phyloP scores from a whole-genome alignment of 2,797 vertebrate genomes.

The Lagorchestes hirsutus region DNA sequence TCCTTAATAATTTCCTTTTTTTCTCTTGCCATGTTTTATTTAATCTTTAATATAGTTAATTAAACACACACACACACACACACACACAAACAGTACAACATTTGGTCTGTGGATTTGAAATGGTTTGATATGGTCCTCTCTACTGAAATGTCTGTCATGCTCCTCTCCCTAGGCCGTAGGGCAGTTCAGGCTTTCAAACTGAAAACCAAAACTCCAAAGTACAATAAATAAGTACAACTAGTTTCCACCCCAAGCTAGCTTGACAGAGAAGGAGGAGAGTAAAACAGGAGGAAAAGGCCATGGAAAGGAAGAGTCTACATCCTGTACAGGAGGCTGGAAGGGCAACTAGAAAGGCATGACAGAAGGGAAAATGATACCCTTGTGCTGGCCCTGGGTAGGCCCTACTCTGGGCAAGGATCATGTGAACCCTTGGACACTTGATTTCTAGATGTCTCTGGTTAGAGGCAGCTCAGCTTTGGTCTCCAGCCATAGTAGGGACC shows the following conservation, averaged over 20 bases:
- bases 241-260: slow-evolving; percentile 71
- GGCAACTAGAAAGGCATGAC: slow-evolving; percentile 49
- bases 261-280: slow-evolving; percentile 49
- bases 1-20: too few species aligned
- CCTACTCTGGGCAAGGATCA: slow-evolving; percentile 49
- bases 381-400: slow-evolving; percentile 19
- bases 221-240: slow-evolving; percentile 83
- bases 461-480: slow-evolving; percentile 72
- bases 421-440: slow-evolving; percentile 43
- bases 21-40: slow-evolving; percentile 79
- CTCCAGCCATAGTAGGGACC: slow-evolving; percentile 67
- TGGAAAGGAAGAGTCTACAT: slow-evolving; percentile 45
- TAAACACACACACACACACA: slow-evolving; percentile 72
- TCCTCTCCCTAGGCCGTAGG: slow-evolving; percentile 27
- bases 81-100: slow-evolving; percentile 72
- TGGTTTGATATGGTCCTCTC: slow-evolving; percentile 90
- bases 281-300: slow-evolving; percentile 54
- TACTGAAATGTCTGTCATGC: slow-evolving; percentile 60
- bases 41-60: slow-evolving; percentile 85
- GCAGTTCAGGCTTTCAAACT: slow-evolving; percentile 68
- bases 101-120: slow-evolving; percentile 89
- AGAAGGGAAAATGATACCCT: not conserved
- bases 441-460: slow-evolving; percentile 27
- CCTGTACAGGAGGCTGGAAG: slow-evolving; percentile 35
- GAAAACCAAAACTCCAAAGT: slow-evolving; percentile 79